Base-by-base conservation (phyloP, 2,888 invertebrate genomes). In the Anthoptus insignis region DNA sequence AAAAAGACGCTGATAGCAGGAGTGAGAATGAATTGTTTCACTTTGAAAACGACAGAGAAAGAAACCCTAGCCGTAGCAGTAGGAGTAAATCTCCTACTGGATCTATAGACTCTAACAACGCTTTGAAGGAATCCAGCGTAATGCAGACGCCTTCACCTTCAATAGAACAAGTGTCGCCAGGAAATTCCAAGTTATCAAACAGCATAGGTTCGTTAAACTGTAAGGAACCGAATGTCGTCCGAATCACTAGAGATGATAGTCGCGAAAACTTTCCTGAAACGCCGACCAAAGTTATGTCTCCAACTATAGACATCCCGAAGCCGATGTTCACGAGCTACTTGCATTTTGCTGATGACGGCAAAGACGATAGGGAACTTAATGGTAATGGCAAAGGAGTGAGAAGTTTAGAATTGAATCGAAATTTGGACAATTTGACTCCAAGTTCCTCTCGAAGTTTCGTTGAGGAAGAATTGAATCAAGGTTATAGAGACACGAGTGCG, bases 241-340 rank as follows among this genome's bases (percentile, higher is more conserved):
- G n/a, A n/a, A 60, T 74, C 0, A 74, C 74, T 64, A 86, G 77
- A 67, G 82, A 85, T 21, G 81, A 81, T 21, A 76, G 66, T 69
- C 70, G 71, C 9, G 81, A 81, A 49, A 57, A 64, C 19, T 32
- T 54, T 5, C 53, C 73, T 37, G 72, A 77, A 52, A 73, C 77
- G 1, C 66, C 76, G 5, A 77, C 73, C 2, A 82, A 82, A 50
- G 70, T 91, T 0, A 94, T 93, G 71, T 96, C 97, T 0, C 97
- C 97, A 4, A 95, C 95, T 0, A 96, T 97, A 77, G 95, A 95
- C n/a, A 96, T 97, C 74, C 96, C 94, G 0, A 93, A 80, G 22
- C 81, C 87, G 1, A 91, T 93, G 88, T 93, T 93, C 68, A 91
- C 93, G 5, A 92, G 93, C 72, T 88, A 92, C 73, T 73, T 94